Base-by-base conservation (phyloP, 2,888 invertebrate genomes). In the Eristalis tenax region DNA sequence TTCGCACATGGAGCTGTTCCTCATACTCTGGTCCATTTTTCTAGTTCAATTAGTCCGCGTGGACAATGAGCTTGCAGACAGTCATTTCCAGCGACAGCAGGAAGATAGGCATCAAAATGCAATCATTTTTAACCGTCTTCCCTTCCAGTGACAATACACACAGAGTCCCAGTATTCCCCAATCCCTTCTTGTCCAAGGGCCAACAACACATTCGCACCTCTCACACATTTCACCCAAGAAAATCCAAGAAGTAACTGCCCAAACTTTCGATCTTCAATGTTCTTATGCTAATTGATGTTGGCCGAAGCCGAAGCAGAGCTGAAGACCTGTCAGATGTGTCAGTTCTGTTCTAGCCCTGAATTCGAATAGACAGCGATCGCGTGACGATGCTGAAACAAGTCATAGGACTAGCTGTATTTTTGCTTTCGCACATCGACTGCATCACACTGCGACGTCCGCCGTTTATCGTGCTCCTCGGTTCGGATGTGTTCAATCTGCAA, bases 401-500 rank as follows among this genome's bases (percentile, higher is more conserved):
- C 13, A 28, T 77, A 23, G 69, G 18, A 61, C 32, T 79, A 26
- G 63, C 15, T 6, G 18, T 73, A n/a, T 8, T 50, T 32, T 3
- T 73, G 8, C 4, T 71, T 13, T 13, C 32, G 2, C 50, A 32
- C 38, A 40, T 68, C 56, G 69, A 74, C 63, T 74, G 81, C 68
- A 61, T 75, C 26, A 23, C 40, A 8, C 18, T 69, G 11, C 43
- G 35, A 13, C 43, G 35, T 15, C 26, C 28, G 28, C 56, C 68
- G 15, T 81, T 61, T 15, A 57, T 75, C 38, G 38, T 81, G 15
- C 32, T 81, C 11, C 23, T 61, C 23, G 69, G 69, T 11, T 40
- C 22, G 68, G 74, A 75, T 81, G 63, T 64, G 40, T 1, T 66
- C 4, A 68, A 50, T 26, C 56, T 69, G 40, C 28, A 77, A 69